phyloP scores from a whole-genome alignment of 2,888 invertebrate genomes.

The Hypsopygia costalis region DNA sequence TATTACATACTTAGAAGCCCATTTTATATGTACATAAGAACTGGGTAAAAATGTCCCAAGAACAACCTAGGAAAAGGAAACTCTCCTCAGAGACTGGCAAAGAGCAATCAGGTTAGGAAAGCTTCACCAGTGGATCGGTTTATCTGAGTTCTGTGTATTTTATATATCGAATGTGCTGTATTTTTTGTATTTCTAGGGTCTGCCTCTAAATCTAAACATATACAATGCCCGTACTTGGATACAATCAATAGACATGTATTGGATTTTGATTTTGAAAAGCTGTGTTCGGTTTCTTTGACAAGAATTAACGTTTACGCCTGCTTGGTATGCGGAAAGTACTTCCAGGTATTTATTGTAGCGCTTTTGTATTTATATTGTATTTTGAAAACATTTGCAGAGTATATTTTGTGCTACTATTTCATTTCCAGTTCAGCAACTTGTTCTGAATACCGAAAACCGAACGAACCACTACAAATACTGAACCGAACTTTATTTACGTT shows the following conservation, averaged over 20 bases:
- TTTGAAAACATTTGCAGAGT: background rate
- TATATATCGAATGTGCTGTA: too few species aligned
- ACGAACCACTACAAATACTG: too few species aligned
- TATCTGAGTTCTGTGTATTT: too few species aligned
- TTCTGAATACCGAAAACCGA: too few species aligned
- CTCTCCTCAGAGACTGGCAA: constrained; percentile 42
- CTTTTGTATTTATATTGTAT: constrained; percentile 66
- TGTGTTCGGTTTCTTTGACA: constrained; percentile 98
- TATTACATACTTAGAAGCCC: too few species aligned
- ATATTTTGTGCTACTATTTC: background rate
- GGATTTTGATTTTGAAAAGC: constrained; percentile 99
- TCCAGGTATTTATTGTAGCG: constrained; percentile 80
- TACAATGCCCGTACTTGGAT: constrained; percentile 97
- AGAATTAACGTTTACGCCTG: constrained; percentile 99
- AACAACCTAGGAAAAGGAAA: constrained; percentile 47
- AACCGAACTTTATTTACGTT: too few species aligned
- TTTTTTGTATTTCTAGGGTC: constrained; percentile 38
- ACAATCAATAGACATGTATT: constrained; percentile 98
- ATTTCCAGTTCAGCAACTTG: too few species aligned
- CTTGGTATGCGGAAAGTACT: constrained; percentile 99
- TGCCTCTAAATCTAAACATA: constrained; percentile 45
- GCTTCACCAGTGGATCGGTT: constrained; percentile 25
- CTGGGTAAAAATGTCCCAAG: constrained; percentile 42
- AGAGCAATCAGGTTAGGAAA: constrained; percentile 36
- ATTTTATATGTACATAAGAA: too few species aligned